Conservation (phyloP, 2,797 vertebrate genomes). For the Microcaecilia unicolor region DNA sequence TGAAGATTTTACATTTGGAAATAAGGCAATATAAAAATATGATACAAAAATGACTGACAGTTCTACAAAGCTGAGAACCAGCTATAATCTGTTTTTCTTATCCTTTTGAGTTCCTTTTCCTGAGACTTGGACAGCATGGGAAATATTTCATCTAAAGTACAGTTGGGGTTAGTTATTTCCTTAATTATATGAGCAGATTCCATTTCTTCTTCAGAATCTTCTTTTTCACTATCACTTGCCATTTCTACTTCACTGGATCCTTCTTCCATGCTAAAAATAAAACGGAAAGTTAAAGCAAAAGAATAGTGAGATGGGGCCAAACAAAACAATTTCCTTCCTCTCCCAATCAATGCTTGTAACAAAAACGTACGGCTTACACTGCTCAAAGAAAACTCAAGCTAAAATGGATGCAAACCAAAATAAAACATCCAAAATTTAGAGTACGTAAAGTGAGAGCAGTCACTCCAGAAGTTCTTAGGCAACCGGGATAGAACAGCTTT, state of each 20-base stretch:
- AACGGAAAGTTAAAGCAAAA: too few relatives aligned
- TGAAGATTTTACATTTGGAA: conserved; percentile 5
- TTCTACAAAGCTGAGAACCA: conserved; percentile 59
- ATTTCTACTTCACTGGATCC: conserved; percentile 58
- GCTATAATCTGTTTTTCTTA: conserved; percentile 74
- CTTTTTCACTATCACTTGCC: conserved; percentile 70
- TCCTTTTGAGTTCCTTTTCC: conserved; percentile 63
- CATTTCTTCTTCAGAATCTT: conserved; percentile 66
- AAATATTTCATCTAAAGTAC: conserved; percentile 18
- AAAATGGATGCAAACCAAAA: too few relatives aligned
- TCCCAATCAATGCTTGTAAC: too few relatives aligned
- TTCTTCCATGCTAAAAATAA: conserved; percentile 37
- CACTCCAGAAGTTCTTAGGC: too few relatives aligned
- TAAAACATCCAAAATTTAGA: too few relatives aligned
- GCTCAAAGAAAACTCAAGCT: too few relatives aligned
- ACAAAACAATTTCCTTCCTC: too few relatives aligned
- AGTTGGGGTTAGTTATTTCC: not conserved
- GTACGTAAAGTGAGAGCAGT: too few relatives aligned
- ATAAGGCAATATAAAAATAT: conserved; percentile 10
- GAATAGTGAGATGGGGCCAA: too few relatives aligned
- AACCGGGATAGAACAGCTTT: too few relatives aligned
- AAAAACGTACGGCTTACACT: too few relatives aligned
- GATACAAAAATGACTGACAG: not conserved
- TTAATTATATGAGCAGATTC: conserved; percentile 23
- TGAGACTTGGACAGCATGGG: conserved; percentile 64